Conservation (phyloP, 2,113 vertebrate species). For the Bathybates hornii region DNA sequence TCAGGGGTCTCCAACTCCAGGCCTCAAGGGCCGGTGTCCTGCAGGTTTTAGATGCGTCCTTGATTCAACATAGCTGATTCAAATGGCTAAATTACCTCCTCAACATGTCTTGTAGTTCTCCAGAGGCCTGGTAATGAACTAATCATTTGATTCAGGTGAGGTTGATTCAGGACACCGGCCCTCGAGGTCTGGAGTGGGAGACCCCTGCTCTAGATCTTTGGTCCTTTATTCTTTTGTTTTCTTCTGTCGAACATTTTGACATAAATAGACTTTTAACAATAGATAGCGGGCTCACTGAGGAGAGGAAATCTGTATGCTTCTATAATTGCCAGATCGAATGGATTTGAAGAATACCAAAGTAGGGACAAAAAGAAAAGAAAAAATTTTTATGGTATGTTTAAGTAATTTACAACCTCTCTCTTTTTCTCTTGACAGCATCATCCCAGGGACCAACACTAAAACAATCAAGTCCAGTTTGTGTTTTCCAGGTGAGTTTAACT, state of each 20-base stretch:
- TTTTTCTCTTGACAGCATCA: slow-evolving; percentile 15
- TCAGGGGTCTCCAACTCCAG: background rate
- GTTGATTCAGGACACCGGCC: background rate
- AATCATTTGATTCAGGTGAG: background rate
- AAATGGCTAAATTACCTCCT: background rate
- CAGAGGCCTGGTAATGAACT: background rate
- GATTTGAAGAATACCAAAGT: background rate
- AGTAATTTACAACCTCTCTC: background rate
- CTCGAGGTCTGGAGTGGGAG: background rate
- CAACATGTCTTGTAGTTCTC: background rate
- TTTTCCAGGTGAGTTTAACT: slow-evolving; percentile 28
- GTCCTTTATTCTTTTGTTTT: background rate
- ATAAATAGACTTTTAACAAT: background rate
- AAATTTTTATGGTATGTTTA: background rate
- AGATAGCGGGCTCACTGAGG: background rate
- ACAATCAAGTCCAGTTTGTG: background rate
- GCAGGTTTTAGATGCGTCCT: background rate
- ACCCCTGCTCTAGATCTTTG: background rate
- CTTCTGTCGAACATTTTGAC: background rate
- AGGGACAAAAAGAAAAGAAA: accelerated
- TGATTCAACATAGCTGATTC: background rate
- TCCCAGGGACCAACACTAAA: background rate
- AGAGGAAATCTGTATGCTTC: background rate
- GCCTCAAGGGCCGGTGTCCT: background rate
- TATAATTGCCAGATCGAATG: background rate